Evolutionary conservation across 2,113 vertebrate species (phyloP).

Genomic region (Dipodomys ordii): DNA sequence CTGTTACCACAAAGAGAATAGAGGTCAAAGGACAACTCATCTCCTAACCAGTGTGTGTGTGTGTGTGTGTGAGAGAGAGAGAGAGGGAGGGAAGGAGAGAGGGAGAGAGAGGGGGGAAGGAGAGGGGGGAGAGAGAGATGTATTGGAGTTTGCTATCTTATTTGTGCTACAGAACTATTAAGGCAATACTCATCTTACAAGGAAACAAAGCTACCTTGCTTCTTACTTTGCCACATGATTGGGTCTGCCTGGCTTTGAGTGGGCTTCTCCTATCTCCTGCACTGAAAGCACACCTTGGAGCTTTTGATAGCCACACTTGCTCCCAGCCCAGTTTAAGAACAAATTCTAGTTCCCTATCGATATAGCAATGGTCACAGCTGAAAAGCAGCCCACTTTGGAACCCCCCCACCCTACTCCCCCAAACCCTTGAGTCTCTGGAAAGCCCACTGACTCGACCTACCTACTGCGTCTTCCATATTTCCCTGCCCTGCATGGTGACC

Average conservation of each 20-base stretch:
- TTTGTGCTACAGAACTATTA: not conserved
- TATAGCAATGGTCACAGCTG: not conserved
- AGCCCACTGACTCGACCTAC: not conserved
- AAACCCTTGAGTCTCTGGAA: not conserved
- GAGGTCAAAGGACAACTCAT: not conserved
- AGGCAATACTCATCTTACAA: accelerated
- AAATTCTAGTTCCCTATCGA: not conserved
- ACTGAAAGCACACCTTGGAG: not conserved
- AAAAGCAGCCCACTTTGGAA: not conserved
- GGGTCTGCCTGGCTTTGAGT: not conserved
- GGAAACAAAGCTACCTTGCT: accelerated
- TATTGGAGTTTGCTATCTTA: not conserved
- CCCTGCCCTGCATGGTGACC: not conserved
- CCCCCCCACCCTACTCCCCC: not conserved
- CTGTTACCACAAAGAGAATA: not conserved
- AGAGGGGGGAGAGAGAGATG: too few species aligned
- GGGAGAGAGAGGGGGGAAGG: too few species aligned
- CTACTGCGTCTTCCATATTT: not conserved
- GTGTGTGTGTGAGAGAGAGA: too few species aligned
- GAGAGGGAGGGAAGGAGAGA: too few species aligned
- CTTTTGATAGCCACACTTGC: not conserved
- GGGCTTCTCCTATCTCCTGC: not conserved
- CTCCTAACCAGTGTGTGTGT: too few species aligned
- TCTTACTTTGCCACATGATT: not conserved
- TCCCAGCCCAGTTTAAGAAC: not conserved